These are phyloP conservation scores for Caenorhabditis sinica DNA, from an alignment of 2,888 invertebrate species.

Conservation along the genomic window DNA sequence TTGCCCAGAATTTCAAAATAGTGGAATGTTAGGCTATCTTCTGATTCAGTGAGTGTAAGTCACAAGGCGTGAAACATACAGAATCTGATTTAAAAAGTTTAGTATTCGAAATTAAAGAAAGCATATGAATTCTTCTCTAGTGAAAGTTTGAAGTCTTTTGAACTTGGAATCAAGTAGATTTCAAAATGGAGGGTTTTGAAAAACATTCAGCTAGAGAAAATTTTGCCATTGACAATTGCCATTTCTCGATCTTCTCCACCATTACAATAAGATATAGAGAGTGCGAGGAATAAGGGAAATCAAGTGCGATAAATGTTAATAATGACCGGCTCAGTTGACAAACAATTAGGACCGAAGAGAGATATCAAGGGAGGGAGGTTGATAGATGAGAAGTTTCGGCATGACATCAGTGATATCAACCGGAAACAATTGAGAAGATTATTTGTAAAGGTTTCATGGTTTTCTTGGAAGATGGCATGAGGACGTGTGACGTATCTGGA, in stretches of 20 bases:
- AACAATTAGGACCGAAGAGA: conserved; percentile 11
- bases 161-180: not conserved
- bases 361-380: not conserved
- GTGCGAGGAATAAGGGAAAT: not conserved
- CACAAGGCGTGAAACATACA: too few relatives aligned
- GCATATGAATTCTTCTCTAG: too few relatives aligned
- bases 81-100: too few relatives aligned
- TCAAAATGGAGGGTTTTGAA: not conserved
- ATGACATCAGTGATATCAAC: not conserved
- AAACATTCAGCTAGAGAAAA: not conserved
- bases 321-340: conserved; percentile 49
- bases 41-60: too few relatives aligned
- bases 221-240: not conserved
- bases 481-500: too few relatives aligned
- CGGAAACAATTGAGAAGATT: not conserved
- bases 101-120: too few relatives aligned
- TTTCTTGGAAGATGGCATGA: not conserved
- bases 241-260: not conserved
- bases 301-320: conserved; percentile 35
- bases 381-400: not conserved
- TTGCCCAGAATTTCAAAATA: too few relatives aligned
- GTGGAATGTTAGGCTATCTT: too few relatives aligned
- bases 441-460: conserved; percentile 1
- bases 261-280: conserved; percentile 29
- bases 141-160: too few relatives aligned